These are phyloP conservation scores for Polydesmus complanatus DNA, from an alignment of 2,888 invertebrate species.

Conservation along the genomic window DNA sequence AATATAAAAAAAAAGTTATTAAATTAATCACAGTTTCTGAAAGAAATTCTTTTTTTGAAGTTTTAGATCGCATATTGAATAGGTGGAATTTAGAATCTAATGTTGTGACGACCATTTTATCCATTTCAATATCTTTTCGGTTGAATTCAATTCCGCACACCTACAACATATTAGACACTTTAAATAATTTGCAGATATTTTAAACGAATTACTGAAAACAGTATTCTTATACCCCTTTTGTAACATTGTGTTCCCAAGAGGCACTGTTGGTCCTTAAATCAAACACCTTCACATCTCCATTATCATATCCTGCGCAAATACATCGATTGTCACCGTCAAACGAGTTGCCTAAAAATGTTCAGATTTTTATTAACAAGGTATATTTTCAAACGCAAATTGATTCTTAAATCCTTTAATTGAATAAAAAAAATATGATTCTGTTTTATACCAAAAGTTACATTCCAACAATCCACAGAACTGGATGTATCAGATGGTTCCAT, in stretches of 20 bases:
- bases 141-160: slow-evolving; percentile 75
- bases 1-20: neutral
- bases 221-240: slow-evolving; percentile 74
- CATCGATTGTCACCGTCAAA: slow-evolving; percentile 72
- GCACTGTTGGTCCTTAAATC: slow-evolving; percentile 70
- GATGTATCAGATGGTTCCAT: slow-evolving; percentile 64
- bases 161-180: slow-evolving; percentile 22
- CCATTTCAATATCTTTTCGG: slow-evolving; percentile 84
- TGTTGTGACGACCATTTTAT: slow-evolving; percentile 81
- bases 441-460: slow-evolving; percentile 60
- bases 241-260: slow-evolving; percentile 80
- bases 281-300: slow-evolving; percentile 89
- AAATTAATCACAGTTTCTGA: slow-evolving; percentile 23
- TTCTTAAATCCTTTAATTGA: no score
- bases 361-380: neutral
- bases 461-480: slow-evolving; percentile 75
- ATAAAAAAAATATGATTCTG: neutral
- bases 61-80: slow-evolving; percentile 51
- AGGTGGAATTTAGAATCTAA: slow-evolving; percentile 79
- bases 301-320: slow-evolving; percentile 86
- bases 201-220: neutral
- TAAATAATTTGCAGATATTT: neutral
- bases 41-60: neutral
- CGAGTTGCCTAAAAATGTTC: slow-evolving; percentile 48
- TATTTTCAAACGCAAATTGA: no score